Conservation (phyloP, 2,113 vertebrate genomes). For the Labrus mixtus region DNA sequence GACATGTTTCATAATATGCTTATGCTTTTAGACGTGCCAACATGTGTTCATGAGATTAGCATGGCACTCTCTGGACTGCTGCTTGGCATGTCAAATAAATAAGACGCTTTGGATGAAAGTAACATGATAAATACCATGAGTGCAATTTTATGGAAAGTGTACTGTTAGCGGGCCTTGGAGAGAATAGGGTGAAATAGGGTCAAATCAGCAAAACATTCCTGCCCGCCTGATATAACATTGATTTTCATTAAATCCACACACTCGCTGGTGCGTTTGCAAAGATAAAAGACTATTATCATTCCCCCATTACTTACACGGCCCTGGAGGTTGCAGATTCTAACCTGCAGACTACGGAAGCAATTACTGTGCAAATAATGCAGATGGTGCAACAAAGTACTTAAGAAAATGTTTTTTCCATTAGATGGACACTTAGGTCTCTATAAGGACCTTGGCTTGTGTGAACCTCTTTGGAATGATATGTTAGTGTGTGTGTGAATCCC, state of each 20-base stretch:
- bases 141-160: background rate
- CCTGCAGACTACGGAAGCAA: constrained; percentile 73
- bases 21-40: constrained; percentile 35
- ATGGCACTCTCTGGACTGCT: background rate
- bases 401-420: constrained; percentile 81
- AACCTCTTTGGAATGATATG: constrained; percentile 19
- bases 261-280: constrained; percentile 33
- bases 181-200: background rate
- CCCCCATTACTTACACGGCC: constrained; percentile 59
- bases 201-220: constrained; percentile 34
- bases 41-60: constrained; percentile 18
- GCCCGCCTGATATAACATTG: constrained; percentile 19
- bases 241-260: constrained; percentile 51
- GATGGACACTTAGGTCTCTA: constrained; percentile 75
- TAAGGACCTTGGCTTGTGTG: constrained; percentile 62
- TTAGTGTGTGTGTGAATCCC: background rate
- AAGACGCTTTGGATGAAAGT: background rate
- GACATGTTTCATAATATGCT: constrained; percentile 36
- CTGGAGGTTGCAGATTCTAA: constrained; percentile 68
- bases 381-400: constrained; percentile 80
- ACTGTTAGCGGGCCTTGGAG: background rate
- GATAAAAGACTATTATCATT: constrained; percentile 59
- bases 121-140: background rate
- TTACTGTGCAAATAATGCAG: constrained; percentile 75
- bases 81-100: constrained; percentile 7